Base-by-base conservation (phyloP, 1,140 invertebrate genomes). In the Nephila pilipes region DNA sequence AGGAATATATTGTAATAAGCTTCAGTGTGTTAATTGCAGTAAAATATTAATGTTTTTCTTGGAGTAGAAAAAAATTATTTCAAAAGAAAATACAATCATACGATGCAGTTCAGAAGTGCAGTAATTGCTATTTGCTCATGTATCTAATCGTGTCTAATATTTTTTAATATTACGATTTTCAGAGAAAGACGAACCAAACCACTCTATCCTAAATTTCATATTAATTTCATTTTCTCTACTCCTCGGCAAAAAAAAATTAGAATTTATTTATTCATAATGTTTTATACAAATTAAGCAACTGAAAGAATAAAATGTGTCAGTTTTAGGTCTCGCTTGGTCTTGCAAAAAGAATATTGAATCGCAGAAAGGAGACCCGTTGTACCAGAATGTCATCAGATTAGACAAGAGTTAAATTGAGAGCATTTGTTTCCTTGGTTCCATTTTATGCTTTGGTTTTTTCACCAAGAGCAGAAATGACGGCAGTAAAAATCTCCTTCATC, bases 351-450 rank as follows among this genome's bases (percentile, higher is more conserved):
- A 36, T 75, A 29, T 75, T 75, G 65, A 75, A 46, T 10, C 16
- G 29, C 29, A 75, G 29, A 75, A 18, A 18, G 69, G 36, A 29
- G 32, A 75, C 5, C 1, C 14, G 12, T 75, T 65, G 63, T n/a
- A 25, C 69, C 69, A 75, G 32, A 75, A 75, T 25, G 22, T 81
- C 80, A n/a, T 81, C 38, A 81, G 46, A 81, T 55, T 81, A 81
- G 46, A 55, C 38, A 55, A 54, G 80, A 81, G 36, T 81, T 81
- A 81, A 81, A 81, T 55, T 81, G 46, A 81, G 46, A 55, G 38
- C 80, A 54, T 81, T 81, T 81, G 20, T 81, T 55, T 54, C n/a
- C 46, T 81, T 60, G 58, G 58, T 60, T 60, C 58, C 22, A 20
- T 60, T 36, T 75, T 75, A 32, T 36, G 29, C 36, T 18, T 75